Evolutionary conservation across 2,797 vertebrate genomes (phyloP), one percentile per base, ranked within the genome.

Genomic region (Lacerta agilis): DNA sequence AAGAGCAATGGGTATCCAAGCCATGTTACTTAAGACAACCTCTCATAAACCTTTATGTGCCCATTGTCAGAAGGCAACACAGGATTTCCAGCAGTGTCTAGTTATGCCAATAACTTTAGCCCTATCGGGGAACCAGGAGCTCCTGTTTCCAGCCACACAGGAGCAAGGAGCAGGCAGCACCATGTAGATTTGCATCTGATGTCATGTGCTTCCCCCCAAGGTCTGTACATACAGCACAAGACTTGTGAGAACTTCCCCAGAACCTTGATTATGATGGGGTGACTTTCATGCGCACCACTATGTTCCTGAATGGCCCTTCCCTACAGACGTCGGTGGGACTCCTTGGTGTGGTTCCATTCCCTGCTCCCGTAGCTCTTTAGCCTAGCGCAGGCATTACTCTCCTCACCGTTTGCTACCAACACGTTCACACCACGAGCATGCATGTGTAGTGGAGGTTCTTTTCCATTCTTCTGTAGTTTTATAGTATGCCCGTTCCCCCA

Each of bases 401-500:
- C 88, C 85, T 80, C 86, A n/a, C 17, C 58, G 43, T 89, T 83
- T 82, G 15, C 85, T 41, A 0, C 10, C 13, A 18, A 0, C 49
- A 91, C 88, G 1, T 10, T 29, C 75, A 38, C 90, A 66, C 1
- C 10, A 33, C 58, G 8, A 92, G 20, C 87, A 75, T 3, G 5
- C 18, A 45, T 64, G 18, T 11, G 27, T 41, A 38, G 17, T 4
- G 58, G 64, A 23, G 58, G 5, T 5, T 66, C n/a, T 87, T 82
- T 8, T 64, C 84, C 92, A 87, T 85, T 82, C 84, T 93, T 86
- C 83, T 69, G 55, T 55, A 87, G 77, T 91, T 82, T 64, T 73
- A 4, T 23, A 55, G 49, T 55, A 0, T 4, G 86, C 36, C 88
- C 87, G 91, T 79, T 33, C 72, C 64, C 49, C 88, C 77, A 82